phyloP scores from a whole-genome alignment of 2,888 invertebrate genomes.

The Pollenia amentaria region DNA sequence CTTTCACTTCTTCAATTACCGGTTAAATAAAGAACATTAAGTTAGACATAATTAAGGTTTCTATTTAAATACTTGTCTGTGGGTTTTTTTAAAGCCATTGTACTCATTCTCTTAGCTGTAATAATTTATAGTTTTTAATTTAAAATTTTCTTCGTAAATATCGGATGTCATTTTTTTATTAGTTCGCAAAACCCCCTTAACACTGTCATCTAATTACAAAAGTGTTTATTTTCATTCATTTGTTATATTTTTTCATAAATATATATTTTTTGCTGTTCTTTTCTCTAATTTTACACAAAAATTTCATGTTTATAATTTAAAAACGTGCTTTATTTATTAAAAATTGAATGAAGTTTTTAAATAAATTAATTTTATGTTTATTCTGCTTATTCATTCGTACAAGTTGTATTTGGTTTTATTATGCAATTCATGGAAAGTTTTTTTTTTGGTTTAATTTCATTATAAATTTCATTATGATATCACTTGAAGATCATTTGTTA shows the following conservation, averaged over 20 bases:
- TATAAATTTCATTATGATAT: constrained; percentile 19
- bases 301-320: constrained; percentile 17
- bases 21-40: constrained; percentile 13
- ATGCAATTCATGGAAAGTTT: constrained; percentile 14
- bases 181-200: not conserved
- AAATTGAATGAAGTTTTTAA: constrained; percentile 40
- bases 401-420: not conserved
- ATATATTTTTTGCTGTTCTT: not conserved
- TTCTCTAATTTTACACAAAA: constrained; percentile 28
- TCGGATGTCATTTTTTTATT: constrained; percentile 45
- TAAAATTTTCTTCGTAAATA: not conserved
- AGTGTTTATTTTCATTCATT: constrained; percentile 53
- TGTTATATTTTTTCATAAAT: constrained; percentile 1
- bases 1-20: constrained; percentile 34
- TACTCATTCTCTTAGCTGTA: not conserved
- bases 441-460: constrained; percentile 1
- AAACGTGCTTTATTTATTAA: constrained; percentile 62
- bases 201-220: constrained; percentile 54
- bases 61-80: constrained; percentile 63
- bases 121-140: not conserved
- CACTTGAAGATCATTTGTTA: not conserved
- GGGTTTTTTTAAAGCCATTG: not conserved
- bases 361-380: constrained; percentile 41
- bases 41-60: not conserved
- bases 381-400: constrained; percentile 13